Conservation (phyloP, 2,113 vertebrate species). For the Hemiprocne comata region DNA sequence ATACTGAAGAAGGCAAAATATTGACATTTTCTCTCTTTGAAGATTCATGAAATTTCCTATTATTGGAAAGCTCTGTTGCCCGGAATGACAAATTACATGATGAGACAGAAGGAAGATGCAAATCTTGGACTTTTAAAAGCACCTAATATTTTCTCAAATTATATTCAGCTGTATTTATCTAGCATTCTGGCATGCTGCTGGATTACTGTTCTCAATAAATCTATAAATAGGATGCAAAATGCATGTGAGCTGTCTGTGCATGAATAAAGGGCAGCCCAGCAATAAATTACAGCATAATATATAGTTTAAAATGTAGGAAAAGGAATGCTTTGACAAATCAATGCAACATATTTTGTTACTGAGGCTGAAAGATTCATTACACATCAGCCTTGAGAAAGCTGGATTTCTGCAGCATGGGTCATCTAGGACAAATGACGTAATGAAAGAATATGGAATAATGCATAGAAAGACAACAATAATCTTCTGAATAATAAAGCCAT, state of each 20-base stretch:
- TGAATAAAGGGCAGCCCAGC: not conserved
- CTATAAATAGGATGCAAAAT: slow-evolving; percentile 29
- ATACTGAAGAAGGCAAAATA: not conserved
- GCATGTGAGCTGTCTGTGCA: not conserved
- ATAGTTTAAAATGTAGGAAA: slow-evolving; percentile 31
- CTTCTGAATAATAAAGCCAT: not conserved
- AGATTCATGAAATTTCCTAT: not conserved
- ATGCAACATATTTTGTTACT: not conserved
- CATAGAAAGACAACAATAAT: not conserved
- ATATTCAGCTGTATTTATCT: not conserved
- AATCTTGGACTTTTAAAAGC: slow-evolving; percentile 37
- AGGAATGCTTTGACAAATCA: slow-evolving; percentile 29
- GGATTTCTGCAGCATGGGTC: not conserved
- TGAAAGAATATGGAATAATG: not conserved
- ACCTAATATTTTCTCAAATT: slow-evolving; percentile 35
- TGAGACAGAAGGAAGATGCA: not conserved
- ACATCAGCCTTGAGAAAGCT: not conserved
- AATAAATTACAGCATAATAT: slow-evolving; percentile 25
- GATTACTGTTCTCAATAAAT: slow-evolving; percentile 3
- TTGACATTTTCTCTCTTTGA: not conserved
- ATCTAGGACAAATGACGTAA: slow-evolving; percentile 11
- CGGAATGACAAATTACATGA: not conserved
- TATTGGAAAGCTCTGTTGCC: not conserved
- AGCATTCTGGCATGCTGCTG: not conserved
- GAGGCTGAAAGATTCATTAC: slow-evolving; percentile 27